These are phyloP conservation scores for Drosophila pseudotakahashii DNA, from an alignment of 2,888 invertebrate genomes.

Conservation along the genomic window DNA sequence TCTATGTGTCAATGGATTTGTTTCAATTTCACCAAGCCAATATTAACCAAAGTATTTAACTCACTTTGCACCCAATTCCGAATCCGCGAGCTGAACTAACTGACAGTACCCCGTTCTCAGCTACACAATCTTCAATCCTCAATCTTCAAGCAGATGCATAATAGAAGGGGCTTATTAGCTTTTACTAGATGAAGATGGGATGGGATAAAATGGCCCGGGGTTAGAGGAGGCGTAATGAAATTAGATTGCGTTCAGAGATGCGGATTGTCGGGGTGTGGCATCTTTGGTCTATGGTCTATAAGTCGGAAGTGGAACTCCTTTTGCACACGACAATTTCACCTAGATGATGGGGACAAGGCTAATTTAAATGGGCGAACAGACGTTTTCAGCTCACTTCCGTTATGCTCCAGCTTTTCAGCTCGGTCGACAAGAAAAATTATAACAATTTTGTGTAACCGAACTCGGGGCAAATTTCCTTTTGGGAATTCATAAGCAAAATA, in stretches of 20 bases:
- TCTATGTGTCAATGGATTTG: too few relatives aligned
- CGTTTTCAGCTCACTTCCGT: conserved; percentile 4
- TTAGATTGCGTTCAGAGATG: conserved; percentile 19
- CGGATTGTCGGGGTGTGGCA: too few relatives aligned
- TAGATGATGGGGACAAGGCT: conserved; percentile 16
- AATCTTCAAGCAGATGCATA: not conserved
- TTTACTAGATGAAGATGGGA: conserved; percentile 9
- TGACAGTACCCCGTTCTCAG: not conserved
- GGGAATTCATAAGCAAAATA: conserved; percentile 78
- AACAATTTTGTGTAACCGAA: conserved; percentile 76
- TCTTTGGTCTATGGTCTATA: not conserved
- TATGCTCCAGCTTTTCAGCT: conserved; percentile 14
- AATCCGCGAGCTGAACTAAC: not conserved
- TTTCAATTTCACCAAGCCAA: too few relatives aligned
- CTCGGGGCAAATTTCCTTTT: conserved; percentile 69
- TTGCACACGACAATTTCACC: conserved; percentile 25
- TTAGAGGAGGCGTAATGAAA: conserved; percentile 28
- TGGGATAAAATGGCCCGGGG: conserved; percentile 2
- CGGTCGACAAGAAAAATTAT: conserved; percentile 68
- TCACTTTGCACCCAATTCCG: not conserved
- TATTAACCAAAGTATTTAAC: not conserved
- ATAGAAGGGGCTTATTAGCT: conserved; percentile 31
- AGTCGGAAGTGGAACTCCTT: conserved; percentile 3
- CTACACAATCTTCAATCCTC: not conserved
- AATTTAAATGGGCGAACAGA: conserved; percentile 24